Evolutionary conservation across 2,888 invertebrate species (phyloP), one percentile per base, ranked within the genome.

Genomic region (Nymphalis polychloros): DNA sequence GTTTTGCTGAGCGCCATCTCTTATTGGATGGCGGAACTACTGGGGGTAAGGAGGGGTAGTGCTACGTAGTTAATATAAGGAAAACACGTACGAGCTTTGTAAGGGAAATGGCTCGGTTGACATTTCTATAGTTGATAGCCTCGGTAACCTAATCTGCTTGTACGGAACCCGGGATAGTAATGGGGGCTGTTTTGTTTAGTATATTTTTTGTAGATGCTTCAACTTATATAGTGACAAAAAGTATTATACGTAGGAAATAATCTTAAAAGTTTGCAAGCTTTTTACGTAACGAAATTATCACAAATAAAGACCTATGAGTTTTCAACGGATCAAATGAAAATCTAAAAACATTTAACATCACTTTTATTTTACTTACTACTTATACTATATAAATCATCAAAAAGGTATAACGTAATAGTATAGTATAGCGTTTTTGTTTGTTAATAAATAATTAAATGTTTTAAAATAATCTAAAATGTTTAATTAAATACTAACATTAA

Each of bases 11-110:
- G 81, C 90, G 90, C 90, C 92, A 90, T 88, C 92, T 90, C 89
- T 89, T 88, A 90, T 89, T 90, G 92, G 90, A 87, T 86, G 88
- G 83, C 83, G 84, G 82, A 84, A 90, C 88, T 89, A 87, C 79
- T 79, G 81, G 82, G 81, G 80, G 81, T 80, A 81, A 81, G 81
- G 83, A 86, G 88, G 84, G 83, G 87, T 90, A 90, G 90, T 89
- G 85, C 84, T 85, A 85, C 86, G 87, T 88, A 87, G 89, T 88
- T 91, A 89, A 87, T 88, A 85, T 87, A 90, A 89, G 88, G 90
- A 89, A 90, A 90, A 89, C 90, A 90, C 90, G 90, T 90, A 90
- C 87, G 87, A 69, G 86, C 86, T 86, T 86, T 87, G 86, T 84
- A 83, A 85, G 83, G 90, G 90, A 89, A 91, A 90, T 89, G 83